A percentile compares a stretch with the other conserved stretches of the same genome.
Conservation (phyloP, 2,113 vertebrate genomes). For the Eulemur rufifrons region DNA sequence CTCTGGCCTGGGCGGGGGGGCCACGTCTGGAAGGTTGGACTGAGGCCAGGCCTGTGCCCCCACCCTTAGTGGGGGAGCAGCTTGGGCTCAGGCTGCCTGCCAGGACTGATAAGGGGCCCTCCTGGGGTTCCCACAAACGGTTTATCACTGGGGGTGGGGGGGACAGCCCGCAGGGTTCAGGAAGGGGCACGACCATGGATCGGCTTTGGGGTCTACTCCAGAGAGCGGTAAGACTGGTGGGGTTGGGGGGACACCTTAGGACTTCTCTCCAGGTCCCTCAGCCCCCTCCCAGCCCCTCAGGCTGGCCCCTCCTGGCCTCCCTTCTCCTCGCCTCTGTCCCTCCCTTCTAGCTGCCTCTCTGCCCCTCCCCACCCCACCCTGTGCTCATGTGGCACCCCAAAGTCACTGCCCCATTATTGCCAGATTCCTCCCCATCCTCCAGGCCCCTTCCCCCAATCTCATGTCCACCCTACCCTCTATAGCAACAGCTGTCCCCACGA, state of each 20-base stretch:
- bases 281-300: background rate
- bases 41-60: constrained; percentile 62
- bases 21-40: constrained; percentile 84
- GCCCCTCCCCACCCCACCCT: background rate
- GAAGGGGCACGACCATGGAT: constrained; percentile 64
- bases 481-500: constrained; percentile 23
- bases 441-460: background rate
- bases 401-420: background rate
- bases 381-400: background rate
- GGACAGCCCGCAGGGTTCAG: constrained; percentile 35
- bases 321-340: background rate
- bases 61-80: background rate
- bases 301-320: background rate
- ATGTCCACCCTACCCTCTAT: background rate
- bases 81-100: constrained; percentile 59
- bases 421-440: background rate
- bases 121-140: constrained; percentile 69
- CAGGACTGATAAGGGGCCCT: constrained; percentile 72
- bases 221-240: constrained; percentile 69
- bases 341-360: background rate
- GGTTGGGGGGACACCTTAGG: background rate
- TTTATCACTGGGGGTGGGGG: constrained; percentile 57
- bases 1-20: constrained; percentile 70
- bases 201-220: constrained; percentile 66
- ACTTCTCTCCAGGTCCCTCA: background rate